Evolutionary conservation across 2,797 vertebrate genomes (phyloP).

Genomic region (Chaunax sp.): DNA sequence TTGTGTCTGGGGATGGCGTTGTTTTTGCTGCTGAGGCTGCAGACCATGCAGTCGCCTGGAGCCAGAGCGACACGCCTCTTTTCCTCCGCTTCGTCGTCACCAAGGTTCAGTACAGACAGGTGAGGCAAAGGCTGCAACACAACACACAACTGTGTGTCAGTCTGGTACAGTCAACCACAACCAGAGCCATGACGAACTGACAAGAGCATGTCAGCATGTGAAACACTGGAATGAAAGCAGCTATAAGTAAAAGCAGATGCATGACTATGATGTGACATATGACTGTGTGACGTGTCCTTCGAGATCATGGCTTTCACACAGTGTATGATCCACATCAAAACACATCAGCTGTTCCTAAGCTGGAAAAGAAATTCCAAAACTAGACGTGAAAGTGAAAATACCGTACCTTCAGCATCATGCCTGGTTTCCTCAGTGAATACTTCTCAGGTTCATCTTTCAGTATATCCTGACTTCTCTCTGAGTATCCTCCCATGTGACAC

Average conservation of each 20-base stretch:
- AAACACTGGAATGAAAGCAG: too few relatives aligned
- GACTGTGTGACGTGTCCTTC: too few relatives aligned
- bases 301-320: too few relatives aligned
- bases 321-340: too few relatives aligned
- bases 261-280: too few relatives aligned
- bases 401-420: constrained; percentile 65
- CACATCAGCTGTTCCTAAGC: neutral
- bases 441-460: constrained; percentile 73
- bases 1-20: constrained; percentile 37
- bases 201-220: too few relatives aligned
- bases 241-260: neutral
- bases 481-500: constrained; percentile 52
- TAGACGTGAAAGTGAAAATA: neutral
- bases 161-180: too few relatives aligned
- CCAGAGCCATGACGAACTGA: neutral
- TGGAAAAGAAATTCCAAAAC: neutral
- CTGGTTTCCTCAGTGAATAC: constrained; percentile 63
- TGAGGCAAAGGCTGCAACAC: constrained; percentile 68
- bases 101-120: constrained; percentile 30
- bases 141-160: neutral
- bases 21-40: constrained; percentile 44
- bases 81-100: neutral
- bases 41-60: constrained; percentile 47
- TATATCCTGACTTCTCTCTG: constrained; percentile 60
- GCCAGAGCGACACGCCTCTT: constrained; percentile 30